A percentile compares a stretch with the other conserved stretches of the same genome.
phyloP scores from a whole-genome alignment of 2,888 invertebrate species.

The Pseudeuparius sepicola region DNA sequence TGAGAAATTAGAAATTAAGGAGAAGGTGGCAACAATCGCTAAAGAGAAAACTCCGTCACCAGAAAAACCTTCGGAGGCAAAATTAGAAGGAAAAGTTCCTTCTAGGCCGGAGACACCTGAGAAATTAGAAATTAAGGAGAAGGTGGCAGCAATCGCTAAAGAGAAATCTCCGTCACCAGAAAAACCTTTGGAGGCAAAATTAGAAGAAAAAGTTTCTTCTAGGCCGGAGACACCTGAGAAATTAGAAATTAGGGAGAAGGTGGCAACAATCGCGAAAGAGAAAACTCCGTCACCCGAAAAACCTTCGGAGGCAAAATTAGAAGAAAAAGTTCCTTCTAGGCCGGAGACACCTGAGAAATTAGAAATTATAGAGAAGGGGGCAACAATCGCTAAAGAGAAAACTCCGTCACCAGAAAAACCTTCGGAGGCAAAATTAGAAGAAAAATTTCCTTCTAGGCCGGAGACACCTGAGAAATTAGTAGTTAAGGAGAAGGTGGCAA shows the following conservation, averaged over 20 bases:
- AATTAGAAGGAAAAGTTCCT: no score
- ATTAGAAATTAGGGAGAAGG: neutral
- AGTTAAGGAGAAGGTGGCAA: neutral
- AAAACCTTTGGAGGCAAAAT: neutral
- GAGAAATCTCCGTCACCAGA: neutral
- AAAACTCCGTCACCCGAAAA: no score
- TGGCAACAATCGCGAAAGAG: neutral
- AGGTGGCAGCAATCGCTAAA: neutral
- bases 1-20: conserved; percentile 1
- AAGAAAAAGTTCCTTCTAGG: no score
- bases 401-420: neutral
- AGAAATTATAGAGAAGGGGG: conserved; percentile 1
- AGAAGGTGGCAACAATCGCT: neutral
- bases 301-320: no score
- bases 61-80: no score
- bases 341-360: conserved; percentile 7
- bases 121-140: conserved; percentile 2
- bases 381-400: neutral
- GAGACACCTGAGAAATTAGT: neutral
- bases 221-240: neutral
- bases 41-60: no score
- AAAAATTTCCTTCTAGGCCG: neutral
- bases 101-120: neutral
- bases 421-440: neutral
- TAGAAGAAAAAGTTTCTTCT: neutral